Evolutionary conservation across 2,113 vertebrate species (phyloP), one percentile per base, ranked within the genome.

Genomic region (Pitta sordida): DNA sequence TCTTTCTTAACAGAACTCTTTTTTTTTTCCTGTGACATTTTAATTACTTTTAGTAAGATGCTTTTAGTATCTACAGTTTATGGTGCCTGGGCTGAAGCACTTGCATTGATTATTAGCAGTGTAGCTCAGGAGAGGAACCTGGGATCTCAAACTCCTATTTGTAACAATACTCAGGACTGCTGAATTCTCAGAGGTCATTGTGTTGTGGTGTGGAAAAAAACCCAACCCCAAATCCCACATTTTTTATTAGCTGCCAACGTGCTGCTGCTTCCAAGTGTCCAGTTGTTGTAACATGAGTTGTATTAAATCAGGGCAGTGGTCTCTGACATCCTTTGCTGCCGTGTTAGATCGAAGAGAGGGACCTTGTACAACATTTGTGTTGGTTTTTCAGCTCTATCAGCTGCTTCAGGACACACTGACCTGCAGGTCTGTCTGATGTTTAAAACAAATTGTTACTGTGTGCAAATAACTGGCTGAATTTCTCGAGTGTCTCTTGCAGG

Each of bases 401-500:
- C 11, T 81, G 1, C 34, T 62, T 2, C 5, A 19, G 24, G 36
- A 43, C 20, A 12, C 49, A 23, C 5, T 79, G 44, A 41, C 32
- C 49, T 56, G 3, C 12, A 59, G 11, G 27, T 75, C 26, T 91
- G 9, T 43, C 24, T 75, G 16, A 18, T 26, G 6, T 18, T 29
- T 11, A 30, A 67, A 55, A 17, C 34, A 64, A 52, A 18, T 3
- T 22, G 34, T 12, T 60, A 1, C 20, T 23, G 3, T 6, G 12
- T 71, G 17, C 9, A 37, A 76, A 36, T 43, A 71, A 52, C 39
- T 49, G 74, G 14, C 17, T 88, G 15, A 46, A 48, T 51, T 55
- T 67, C 36, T 65, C 17, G 34, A 43, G 19, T 94, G 32, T 71
- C 43, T 94, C 51, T 90, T 60, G 55, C 96, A 99, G 99, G 98